Conservation (phyloP, 2,113 vertebrate genomes). For the Halcyon senegalensis region DNA sequence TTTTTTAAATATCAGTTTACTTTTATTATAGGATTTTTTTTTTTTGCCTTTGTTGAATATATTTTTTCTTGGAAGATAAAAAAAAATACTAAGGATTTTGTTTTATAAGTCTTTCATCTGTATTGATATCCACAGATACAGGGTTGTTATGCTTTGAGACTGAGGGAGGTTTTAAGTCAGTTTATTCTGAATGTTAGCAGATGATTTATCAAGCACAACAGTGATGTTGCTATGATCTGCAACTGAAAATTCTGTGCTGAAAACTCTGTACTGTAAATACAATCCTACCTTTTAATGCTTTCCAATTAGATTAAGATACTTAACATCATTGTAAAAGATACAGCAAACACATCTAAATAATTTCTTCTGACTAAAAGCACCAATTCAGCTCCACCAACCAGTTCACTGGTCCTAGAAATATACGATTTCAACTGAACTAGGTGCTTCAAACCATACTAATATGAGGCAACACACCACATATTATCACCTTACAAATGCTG, state of each 20-base stretch:
- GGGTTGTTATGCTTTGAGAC: neutral
- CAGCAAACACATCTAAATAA: neutral
- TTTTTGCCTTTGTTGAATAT: neutral
- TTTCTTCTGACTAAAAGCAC: neutral
- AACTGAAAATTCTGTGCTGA: neutral
- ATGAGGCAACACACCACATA: neutral
- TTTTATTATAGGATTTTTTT: neutral
- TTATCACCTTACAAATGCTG: neutral
- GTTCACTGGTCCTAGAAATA: neutral
- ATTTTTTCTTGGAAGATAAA: neutral
- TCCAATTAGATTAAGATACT: neutral
- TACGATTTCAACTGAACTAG: neutral
- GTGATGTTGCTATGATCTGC: neutral
- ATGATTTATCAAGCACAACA: neutral
- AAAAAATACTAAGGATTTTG: neutral
- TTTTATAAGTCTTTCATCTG: neutral
- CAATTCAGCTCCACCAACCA: neutral
- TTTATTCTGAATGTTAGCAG: neutral
- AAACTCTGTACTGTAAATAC: neutral
- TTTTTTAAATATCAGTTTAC: neutral
- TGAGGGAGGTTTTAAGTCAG: neutral
- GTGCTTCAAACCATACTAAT: neutral
- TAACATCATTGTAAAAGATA: neutral
- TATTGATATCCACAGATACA: neutral
- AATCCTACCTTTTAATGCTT: neutral